Conservation (phyloP, 2,797 vertebrate species). For the Myotis pilosus region DNA sequence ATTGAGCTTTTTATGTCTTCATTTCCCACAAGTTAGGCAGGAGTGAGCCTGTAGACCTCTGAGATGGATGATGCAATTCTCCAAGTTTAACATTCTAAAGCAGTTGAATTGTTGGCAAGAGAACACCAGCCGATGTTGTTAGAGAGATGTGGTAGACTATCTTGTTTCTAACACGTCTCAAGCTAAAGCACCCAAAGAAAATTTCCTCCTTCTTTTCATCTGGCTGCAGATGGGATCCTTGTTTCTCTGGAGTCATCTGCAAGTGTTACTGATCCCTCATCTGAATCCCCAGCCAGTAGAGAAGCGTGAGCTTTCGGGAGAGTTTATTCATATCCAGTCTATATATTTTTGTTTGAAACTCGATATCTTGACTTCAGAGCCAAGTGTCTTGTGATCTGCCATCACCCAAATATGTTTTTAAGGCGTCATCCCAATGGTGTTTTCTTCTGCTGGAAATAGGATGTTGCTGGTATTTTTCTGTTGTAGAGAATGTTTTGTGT, state of each 20-base stretch:
- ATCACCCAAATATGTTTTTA: constrained; percentile 29
- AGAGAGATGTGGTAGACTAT: constrained; percentile 71
- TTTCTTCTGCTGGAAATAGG: constrained; percentile 40
- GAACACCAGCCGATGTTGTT: constrained; percentile 13
- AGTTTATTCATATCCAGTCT: constrained; percentile 33
- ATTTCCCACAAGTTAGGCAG: background rate
- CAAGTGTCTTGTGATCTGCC: background rate
- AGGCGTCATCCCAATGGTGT: background rate
- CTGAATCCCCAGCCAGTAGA: constrained; percentile 25
- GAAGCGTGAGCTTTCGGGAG: background rate
- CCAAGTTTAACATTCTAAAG: constrained; percentile 60
- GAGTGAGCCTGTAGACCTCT: background rate
- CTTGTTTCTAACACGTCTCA: constrained; percentile 58
- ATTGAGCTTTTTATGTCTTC: background rate
- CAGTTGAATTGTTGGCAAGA: constrained; percentile 56
- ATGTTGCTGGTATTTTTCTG: constrained; percentile 44
- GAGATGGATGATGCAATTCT: constrained; percentile 28
- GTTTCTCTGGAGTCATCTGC: constrained; percentile 35
- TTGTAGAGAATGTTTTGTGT: constrained; percentile 66
- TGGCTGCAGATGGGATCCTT: constrained; percentile 49
- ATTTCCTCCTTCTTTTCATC: constrained; percentile 54
- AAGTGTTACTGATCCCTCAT: background rate
- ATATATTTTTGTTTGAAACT: constrained; percentile 48
- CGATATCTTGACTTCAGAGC: constrained; percentile 5
- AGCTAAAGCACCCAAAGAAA: constrained; percentile 60